Percentiles rank a stretch among this genome's conserved stretches.
These are phyloP conservation scores for Pygoscelis adeliae DNA, from an alignment of 2,113 vertebrate genomes.

Conservation along the genomic window DNA sequence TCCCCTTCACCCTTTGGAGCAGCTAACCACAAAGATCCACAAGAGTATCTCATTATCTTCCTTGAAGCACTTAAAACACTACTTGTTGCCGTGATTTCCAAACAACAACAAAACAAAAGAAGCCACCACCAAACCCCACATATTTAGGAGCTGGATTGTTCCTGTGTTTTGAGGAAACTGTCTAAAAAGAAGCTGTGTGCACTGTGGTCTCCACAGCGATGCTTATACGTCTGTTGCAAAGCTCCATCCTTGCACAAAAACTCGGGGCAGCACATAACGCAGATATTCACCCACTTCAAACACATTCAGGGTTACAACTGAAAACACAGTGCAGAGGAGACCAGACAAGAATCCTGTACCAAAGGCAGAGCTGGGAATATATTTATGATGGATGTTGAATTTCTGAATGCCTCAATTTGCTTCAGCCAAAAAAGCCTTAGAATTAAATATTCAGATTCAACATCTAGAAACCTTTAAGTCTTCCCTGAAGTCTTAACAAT, in stretches of 20 bases:
- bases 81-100: neutral
- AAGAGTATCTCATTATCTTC: neutral
- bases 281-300: neutral
- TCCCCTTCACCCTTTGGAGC: neutral
- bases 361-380: neutral
- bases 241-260: neutral
- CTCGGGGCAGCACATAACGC: neutral
- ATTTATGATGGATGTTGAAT: neutral
- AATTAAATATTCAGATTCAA: neutral
- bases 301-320: neutral
- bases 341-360: neutral
- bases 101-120: neutral
- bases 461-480: neutral
- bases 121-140: neutral
- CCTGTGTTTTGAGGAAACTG: neutral
- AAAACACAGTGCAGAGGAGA: neutral
- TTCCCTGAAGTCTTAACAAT: neutral
- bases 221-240: neutral
- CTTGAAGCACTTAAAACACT: neutral
- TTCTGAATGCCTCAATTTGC: neutral
- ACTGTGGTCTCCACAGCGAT: neutral
- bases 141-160: neutral
- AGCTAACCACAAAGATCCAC: neutral
- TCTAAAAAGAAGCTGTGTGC: neutral
- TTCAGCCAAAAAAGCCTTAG: neutral